Evolutionary conservation across 2,888 invertebrate species (phyloP).

Genomic region (Synanthedon myopaeformis): DNA sequence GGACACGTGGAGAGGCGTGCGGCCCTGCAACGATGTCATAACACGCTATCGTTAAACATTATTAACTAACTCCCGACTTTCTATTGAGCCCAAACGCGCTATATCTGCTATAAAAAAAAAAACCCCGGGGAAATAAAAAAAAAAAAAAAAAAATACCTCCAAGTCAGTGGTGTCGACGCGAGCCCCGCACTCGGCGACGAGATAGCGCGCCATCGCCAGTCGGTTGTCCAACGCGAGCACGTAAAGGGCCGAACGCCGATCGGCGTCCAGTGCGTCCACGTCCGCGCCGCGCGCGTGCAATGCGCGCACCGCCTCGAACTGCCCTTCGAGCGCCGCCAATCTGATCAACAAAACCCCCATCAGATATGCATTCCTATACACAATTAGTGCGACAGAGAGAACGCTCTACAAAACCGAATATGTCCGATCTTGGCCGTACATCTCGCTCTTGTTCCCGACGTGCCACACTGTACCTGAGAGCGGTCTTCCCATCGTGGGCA

Average conservation of each 20-base stretch:
- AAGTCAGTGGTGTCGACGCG: constrained; percentile 89
- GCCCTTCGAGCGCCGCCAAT: constrained; percentile 85
- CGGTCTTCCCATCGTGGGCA: constrained; percentile 92
- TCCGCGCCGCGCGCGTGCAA: constrained; percentile 82
- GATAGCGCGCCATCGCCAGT: constrained; percentile 83
- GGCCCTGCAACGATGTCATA: constrained; percentile 68
- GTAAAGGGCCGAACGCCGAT: constrained; percentile 91
- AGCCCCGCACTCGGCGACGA: constrained; percentile 81
- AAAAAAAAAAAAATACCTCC: constrained; percentile 66
- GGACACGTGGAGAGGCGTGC: constrained; percentile 90
- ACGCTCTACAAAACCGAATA: too few relatives aligned
- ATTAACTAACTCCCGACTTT: too few relatives aligned
- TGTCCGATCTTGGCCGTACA: too few relatives aligned
- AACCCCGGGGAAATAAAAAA: constrained; percentile 1
- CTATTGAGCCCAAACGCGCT: too few relatives aligned
- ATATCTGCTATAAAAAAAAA: too few relatives aligned
- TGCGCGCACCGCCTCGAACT: constrained; percentile 81
- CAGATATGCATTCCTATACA: not conserved
- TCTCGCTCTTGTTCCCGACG: too few relatives aligned
- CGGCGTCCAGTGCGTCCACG: constrained; percentile 90
- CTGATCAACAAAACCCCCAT: constrained; percentile 33
- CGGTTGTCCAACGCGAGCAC: constrained; percentile 90
- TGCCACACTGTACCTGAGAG: too few relatives aligned
- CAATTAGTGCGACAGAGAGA: too few relatives aligned
- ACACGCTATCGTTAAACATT: too few relatives aligned